Evolutionary conservation across 2,888 invertebrate genomes (phyloP).

Genomic region (Caenorhabditis uteleia): DNA sequence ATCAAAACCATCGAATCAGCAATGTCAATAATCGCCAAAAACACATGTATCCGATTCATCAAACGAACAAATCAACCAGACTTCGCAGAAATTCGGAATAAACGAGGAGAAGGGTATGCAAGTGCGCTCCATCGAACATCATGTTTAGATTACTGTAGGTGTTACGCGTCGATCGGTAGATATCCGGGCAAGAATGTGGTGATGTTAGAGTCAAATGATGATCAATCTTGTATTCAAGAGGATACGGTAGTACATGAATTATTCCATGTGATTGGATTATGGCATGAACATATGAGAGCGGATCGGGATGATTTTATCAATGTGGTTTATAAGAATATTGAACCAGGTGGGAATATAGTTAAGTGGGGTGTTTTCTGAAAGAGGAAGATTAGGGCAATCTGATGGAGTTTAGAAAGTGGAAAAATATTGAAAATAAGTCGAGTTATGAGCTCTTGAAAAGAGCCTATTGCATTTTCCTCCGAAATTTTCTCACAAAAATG

Average conservation of each 20-base stretch:
- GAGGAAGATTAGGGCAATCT: background rate
- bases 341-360: slow-evolving; percentile 19
- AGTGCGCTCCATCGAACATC: slow-evolving; percentile 1
- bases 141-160: slow-evolving; percentile 37
- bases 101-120: slow-evolving; percentile 55
- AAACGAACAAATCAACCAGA: slow-evolving; percentile 49
- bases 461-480: too few species aligned
- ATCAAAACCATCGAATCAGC: slow-evolving; percentile 49
- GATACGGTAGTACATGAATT: slow-evolving; percentile 65
- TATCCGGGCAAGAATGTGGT: slow-evolving; percentile 59
- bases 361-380: too few species aligned
- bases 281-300: slow-evolving; percentile 67
- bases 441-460: too few species aligned
- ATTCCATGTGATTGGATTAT: slow-evolving; percentile 59
- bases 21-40: slow-evolving; percentile 56
- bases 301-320: slow-evolving; percentile 63
- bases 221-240: slow-evolving; percentile 55
- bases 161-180: slow-evolving; percentile 64
- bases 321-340: slow-evolving; percentile 62
- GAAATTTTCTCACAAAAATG: too few species aligned
- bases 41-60: slow-evolving; percentile 60
- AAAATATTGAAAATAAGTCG: too few species aligned
- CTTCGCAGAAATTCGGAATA: slow-evolving; percentile 60
- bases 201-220: slow-evolving; percentile 63
- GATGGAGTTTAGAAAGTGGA: too few species aligned